A percentile compares a stretch with the other conserved stretches of the same genome.
Conservation (phyloP, 2,888 invertebrate genomes). For the Cistogaster globosa region DNA sequence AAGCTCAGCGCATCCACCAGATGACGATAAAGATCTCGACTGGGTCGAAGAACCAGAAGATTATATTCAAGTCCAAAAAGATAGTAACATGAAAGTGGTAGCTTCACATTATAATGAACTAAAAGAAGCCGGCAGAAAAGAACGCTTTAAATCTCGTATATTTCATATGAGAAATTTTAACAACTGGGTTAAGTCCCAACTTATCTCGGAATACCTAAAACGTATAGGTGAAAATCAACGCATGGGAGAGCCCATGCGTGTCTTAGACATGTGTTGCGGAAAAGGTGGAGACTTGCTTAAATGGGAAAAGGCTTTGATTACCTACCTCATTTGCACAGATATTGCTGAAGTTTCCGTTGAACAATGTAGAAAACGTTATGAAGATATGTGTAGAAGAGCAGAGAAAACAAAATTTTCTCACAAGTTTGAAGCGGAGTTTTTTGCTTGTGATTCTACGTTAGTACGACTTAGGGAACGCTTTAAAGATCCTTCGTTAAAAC, state of each 20-base stretch:
- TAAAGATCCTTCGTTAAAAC: slow-evolving; percentile 89
- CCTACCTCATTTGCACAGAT: slow-evolving; percentile 94
- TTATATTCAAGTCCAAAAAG: slow-evolving; percentile 3
- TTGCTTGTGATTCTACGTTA: slow-evolving; percentile 96
- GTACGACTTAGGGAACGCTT: slow-evolving; percentile 90
- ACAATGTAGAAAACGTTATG: slow-evolving; percentile 93
- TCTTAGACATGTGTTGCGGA: slow-evolving; percentile 98
- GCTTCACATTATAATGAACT: slow-evolving; percentile 97
- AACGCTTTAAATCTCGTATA: slow-evolving; percentile 94
- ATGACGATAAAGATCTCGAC: slow-evolving; percentile 39
- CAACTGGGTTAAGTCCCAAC: slow-evolving; percentile 98
- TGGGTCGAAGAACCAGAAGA: slow-evolving; percentile 48
- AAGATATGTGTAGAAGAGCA: slow-evolving; percentile 85
- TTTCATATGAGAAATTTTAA: slow-evolving; percentile 98
- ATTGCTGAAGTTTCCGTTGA: slow-evolving; percentile 96
- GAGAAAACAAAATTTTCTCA: slow-evolving; percentile 80
- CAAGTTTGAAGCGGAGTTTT: slow-evolving; percentile 93
- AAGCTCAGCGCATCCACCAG: not conserved
- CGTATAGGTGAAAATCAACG: slow-evolving; percentile 87
- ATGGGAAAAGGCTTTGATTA: slow-evolving; percentile 93
- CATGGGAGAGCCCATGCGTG: slow-evolving; percentile 87
- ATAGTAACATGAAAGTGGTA: slow-evolving; percentile 84
- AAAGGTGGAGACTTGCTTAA: slow-evolving; percentile 99
- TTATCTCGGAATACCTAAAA: slow-evolving; percentile 92
- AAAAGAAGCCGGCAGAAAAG: slow-evolving; percentile 91